Percentiles rank a stretch among this genome's conserved stretches.
These are phyloP conservation scores for Rhopalosiphum maidis DNA, from an alignment of 1,140 invertebrate genomes.

Conservation along the genomic window DNA sequence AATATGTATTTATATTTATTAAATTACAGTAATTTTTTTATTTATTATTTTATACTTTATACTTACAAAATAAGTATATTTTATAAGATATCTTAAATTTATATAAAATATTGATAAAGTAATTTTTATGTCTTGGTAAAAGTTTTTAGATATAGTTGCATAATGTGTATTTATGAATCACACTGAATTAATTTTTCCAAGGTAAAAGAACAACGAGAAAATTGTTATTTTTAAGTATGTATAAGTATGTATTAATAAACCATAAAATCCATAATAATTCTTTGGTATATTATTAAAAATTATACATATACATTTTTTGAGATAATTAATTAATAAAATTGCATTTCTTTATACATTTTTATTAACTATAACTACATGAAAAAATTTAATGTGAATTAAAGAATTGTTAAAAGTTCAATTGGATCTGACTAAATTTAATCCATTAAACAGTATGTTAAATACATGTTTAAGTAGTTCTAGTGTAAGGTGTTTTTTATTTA, in stretches of 20 bases:
- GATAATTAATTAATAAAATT: neutral
- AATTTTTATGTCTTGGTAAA: neutral
- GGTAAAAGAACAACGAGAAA: neutral
- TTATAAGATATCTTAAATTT: neutral
- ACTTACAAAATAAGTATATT: neutral
- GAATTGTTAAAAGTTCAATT: neutral
- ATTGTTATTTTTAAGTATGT: slow-evolving; percentile 7
- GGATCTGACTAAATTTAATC: neutral
- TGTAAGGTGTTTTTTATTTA: neutral
- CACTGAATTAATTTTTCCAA: neutral
- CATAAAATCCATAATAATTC: neutral
- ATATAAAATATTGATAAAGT: neutral
- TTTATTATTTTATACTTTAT: no score
- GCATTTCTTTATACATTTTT: neutral
- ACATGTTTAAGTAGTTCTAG: neutral
- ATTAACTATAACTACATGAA: neutral
- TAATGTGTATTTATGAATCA: neutral
- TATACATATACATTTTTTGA: neutral
- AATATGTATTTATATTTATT: neutral
- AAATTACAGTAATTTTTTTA: neutral
- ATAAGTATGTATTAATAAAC: neutral
- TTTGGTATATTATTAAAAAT: neutral
- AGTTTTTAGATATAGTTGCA: neutral
- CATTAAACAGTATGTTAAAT: neutral
- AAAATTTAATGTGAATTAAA: neutral